Percentiles rank a stretch among this genome's conserved stretches.
These are phyloP conservation scores for Otus sunia DNA, from an alignment of 2,113 vertebrate species.

Conservation along the genomic window DNA sequence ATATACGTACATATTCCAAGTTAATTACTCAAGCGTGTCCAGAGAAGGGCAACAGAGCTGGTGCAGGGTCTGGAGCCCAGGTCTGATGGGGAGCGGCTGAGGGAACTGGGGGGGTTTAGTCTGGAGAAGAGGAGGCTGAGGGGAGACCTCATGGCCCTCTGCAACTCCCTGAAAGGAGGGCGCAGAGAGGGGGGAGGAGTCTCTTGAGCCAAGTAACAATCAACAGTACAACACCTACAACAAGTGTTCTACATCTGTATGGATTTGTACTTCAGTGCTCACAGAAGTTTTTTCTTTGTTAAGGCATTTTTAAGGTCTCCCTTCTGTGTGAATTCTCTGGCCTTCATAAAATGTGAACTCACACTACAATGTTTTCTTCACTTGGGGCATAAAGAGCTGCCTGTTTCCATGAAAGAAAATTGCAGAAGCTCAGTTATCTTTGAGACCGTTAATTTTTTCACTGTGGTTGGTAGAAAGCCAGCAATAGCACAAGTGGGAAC, in stretches of 20 bases:
- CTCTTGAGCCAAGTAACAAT: too few species aligned
- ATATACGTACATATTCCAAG: neutral
- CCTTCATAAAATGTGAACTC: neutral
- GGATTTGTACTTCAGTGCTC: neutral
- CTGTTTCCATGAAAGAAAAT: neutral
- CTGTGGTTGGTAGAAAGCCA: neutral
- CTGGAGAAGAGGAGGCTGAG: too few species aligned
- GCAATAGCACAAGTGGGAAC: neutral
- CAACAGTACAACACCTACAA: neutral
- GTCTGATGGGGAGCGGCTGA: too few species aligned
- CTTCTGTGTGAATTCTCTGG: neutral
- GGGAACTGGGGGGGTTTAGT: too few species aligned
- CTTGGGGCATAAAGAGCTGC: neutral
- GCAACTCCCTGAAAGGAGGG: too few species aligned
- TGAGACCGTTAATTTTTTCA: neutral
- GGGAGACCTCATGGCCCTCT: too few species aligned
- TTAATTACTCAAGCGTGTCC: too few species aligned
- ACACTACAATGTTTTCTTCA: rapidly evolving
- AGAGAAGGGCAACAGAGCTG: too few species aligned
- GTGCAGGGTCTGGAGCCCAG: too few species aligned
- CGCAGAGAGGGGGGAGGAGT: too few species aligned
- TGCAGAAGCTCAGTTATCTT: neutral
- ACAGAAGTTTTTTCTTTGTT: neutral
- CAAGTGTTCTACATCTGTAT: neutral
- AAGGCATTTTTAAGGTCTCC: neutral